phyloP scores from a whole-genome alignment of 1,140 invertebrate genomes.

The Rhyzopertha dominica region DNA sequence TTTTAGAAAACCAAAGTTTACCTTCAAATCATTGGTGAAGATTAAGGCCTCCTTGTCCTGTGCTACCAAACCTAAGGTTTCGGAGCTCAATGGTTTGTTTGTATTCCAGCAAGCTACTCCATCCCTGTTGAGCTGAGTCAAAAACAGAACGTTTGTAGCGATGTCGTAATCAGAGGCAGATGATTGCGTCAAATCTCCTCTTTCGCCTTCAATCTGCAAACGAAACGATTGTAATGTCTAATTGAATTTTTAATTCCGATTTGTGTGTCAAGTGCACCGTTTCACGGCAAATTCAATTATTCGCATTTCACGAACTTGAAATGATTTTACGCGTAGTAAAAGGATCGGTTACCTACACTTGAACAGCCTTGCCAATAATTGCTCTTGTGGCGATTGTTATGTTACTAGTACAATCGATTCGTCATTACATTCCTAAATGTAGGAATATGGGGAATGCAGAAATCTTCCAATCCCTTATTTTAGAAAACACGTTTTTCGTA shows the following conservation, averaged over 20 bases:
- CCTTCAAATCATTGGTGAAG: constrained; percentile 65
- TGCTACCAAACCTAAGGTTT: constrained; percentile 55
- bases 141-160: constrained; percentile 57
- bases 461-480: too few species aligned
- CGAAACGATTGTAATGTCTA: constrained; percentile 6
- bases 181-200: constrained; percentile 56
- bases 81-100: constrained; percentile 49
- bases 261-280: neutral
- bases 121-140: constrained; percentile 60
- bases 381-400: too few species aligned
- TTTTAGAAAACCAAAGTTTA: constrained; percentile 33
- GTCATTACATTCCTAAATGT: too few species aligned
- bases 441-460: too few species aligned
- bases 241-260: constrained; percentile 1
- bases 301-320: too few species aligned
- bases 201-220: constrained; percentile 54
- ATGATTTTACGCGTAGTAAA: too few species aligned
- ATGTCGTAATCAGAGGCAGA: constrained; percentile 57
- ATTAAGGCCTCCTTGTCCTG: constrained; percentile 55
- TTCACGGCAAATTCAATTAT: neutral
- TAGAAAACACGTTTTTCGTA: too few species aligned
- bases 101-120: constrained; percentile 68
- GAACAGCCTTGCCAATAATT: too few species aligned
- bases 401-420: too few species aligned
- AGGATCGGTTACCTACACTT: too few species aligned